phyloP scores from a whole-genome alignment of 1,140 invertebrate species.

The Marisa cornuarietis region DNA sequence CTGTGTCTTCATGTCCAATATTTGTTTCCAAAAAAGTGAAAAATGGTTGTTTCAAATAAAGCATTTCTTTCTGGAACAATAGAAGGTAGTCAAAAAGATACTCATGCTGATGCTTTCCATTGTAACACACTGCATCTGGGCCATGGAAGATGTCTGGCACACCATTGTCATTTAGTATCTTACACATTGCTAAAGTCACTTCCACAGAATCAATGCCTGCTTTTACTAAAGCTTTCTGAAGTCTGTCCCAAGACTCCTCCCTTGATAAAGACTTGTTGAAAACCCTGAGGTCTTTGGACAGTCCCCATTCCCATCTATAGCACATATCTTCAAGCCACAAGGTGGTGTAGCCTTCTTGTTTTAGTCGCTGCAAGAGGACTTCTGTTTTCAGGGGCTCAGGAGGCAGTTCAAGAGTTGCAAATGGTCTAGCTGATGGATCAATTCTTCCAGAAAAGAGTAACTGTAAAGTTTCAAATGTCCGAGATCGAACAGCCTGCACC shows the following conservation, averaged over 20 bases:
- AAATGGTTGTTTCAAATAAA: constrained; percentile 33
- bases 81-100: constrained; percentile 58
- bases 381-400: constrained; percentile 44
- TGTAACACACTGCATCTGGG: constrained; percentile 56
- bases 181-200: constrained; percentile 55
- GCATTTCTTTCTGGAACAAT: constrained; percentile 44
- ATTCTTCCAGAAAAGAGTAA: constrained; percentile 45
- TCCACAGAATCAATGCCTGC: constrained; percentile 45
- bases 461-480: constrained; percentile 60
- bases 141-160: constrained; percentile 60
- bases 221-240: constrained; percentile 33
- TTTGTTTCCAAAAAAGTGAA: constrained; percentile 52
- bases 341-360: constrained; percentile 49
- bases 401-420: constrained; percentile 52
- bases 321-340: constrained; percentile 64
- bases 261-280: constrained; percentile 40
- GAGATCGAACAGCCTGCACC: constrained; percentile 55
- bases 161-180: constrained; percentile 49
- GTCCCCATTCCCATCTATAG: constrained; percentile 62
- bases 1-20: constrained; percentile 59
- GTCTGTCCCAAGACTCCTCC: constrained; percentile 37
- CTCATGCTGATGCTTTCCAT: constrained; percentile 58
- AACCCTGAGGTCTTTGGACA: constrained; percentile 58
- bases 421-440: constrained; percentile 50
- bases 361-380: constrained; percentile 44